These are phyloP conservation scores for Epinotia demarniana DNA, from an alignment of 2,888 invertebrate species.

Conservation along the genomic window DNA sequence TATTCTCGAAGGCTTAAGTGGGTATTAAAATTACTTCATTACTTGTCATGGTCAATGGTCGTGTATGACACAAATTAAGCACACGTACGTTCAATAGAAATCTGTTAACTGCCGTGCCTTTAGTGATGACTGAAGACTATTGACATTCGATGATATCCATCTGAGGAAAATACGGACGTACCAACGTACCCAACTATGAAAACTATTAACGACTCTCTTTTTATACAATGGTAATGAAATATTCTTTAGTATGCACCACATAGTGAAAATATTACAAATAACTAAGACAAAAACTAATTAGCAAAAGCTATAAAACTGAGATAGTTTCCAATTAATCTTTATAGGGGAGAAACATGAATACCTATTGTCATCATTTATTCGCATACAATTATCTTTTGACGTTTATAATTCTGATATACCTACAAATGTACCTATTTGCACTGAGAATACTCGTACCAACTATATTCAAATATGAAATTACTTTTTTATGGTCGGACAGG, in stretches of 20 bases:
- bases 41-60: slow-evolving; percentile 5
- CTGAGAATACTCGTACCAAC: too few relatives aligned
- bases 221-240: neutral
- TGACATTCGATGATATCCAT: slow-evolving; percentile 17
- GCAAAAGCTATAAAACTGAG: too few relatives aligned
- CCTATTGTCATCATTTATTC: too few relatives aligned
- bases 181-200: neutral
- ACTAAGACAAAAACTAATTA: neutral
- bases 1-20: neutral
- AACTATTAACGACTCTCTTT: neutral
- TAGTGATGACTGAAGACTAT: neutral
- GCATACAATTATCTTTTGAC: too few relatives aligned
- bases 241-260: neutral
- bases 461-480: too few relatives aligned
- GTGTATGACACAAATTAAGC: slow-evolving; percentile 9
- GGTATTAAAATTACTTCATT: slow-evolving; percentile 7
- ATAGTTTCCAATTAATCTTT: too few relatives aligned
- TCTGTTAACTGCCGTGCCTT: slow-evolving; percentile 10
- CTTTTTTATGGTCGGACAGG: too few relatives aligned
- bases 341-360: neutral
- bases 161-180: slow-evolving; percentile 13
- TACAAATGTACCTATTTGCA: too few relatives aligned
- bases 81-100: slow-evolving; percentile 3
- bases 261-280: neutral
- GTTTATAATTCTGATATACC: too few relatives aligned